Evolutionary conservation across 1,140 invertebrate genomes (phyloP).

Genomic region (Centruroides vittatus): DNA sequence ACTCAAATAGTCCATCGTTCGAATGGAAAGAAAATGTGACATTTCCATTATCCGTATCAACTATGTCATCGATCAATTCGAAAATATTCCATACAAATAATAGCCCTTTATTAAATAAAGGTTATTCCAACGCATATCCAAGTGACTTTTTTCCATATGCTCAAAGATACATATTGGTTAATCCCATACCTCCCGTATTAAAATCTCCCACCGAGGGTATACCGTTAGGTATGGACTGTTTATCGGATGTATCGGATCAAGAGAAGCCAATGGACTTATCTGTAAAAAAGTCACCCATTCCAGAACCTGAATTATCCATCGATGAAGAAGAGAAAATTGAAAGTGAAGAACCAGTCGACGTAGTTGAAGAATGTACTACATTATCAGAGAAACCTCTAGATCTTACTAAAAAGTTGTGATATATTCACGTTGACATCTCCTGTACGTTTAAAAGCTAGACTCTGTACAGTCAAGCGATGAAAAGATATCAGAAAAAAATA

Average conservation of each 20-base stretch:
- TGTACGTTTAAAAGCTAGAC: too few relatives aligned
- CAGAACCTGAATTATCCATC: slow-evolving; percentile 5
- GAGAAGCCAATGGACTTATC: slow-evolving; percentile 24
- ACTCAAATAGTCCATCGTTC: slow-evolving; percentile 9
- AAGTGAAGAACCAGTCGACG: slow-evolving; percentile 3
- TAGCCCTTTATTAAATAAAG: slow-evolving; percentile 3
- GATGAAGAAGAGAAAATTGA: slow-evolving; percentile 13
- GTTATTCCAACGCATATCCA: slow-evolving; percentile 3
- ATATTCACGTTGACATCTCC: too few relatives aligned
- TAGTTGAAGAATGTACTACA: neutral
- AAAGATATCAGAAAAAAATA: too few relatives aligned
- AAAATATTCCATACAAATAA: too few relatives aligned
- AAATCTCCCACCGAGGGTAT: neutral
- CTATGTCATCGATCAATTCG: slow-evolving; percentile 8
- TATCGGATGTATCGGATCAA: slow-evolving; percentile 21
- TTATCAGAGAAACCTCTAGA: neutral
- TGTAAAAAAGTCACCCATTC: slow-evolving; percentile 14
- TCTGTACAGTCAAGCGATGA: too few relatives aligned
- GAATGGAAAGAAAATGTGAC: slow-evolving; percentile 15
- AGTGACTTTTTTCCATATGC: slow-evolving; percentile 14
- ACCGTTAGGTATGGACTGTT: slow-evolving; percentile 5
- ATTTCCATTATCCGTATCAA: slow-evolving; percentile 14
- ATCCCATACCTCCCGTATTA: neutral
- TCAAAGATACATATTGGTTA: slow-evolving; percentile 2
- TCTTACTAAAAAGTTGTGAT: neutral